Conservation (phyloP, 2,888 invertebrate species). For the Pseudococcus jackbeardsleyi region DNA sequence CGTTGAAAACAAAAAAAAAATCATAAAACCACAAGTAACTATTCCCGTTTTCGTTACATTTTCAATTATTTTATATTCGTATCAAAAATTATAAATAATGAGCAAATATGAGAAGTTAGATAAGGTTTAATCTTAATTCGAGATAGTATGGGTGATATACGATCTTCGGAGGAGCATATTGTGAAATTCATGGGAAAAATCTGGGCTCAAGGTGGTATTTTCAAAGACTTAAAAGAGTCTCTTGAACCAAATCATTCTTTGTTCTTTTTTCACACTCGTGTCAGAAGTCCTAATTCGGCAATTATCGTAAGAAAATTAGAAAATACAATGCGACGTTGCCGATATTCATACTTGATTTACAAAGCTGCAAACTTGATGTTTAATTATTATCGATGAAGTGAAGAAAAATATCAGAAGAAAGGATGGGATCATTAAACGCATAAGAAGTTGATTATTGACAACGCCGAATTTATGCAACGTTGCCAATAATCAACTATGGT, state of each 20-base stretch:
- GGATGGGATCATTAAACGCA: no score
- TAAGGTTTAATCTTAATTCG: slow-evolving; percentile 2
- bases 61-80: neutral
- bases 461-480: no score
- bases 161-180: neutral
- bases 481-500: no score
- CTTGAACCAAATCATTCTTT: neutral
- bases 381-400: no score
- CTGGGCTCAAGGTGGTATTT: neutral
- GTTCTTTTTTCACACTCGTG: neutral
- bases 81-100: slow-evolving; percentile 37
- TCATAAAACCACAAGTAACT: neutral
- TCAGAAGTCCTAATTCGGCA: neutral
- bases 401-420: no score
- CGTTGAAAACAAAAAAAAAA: neutral
- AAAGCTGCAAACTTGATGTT: no score
- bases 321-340: neutral
- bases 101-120: slow-evolving; percentile 32
- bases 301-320: neutral
- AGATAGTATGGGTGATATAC: slow-evolving; percentile 2
- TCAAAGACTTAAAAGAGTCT: neutral
- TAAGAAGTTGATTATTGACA: no score
- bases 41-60: neutral
- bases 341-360: no score
- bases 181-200: neutral